phyloP scores from a whole-genome alignment of 2,888 invertebrate genomes.

The Caradrina clavipalpis region DNA sequence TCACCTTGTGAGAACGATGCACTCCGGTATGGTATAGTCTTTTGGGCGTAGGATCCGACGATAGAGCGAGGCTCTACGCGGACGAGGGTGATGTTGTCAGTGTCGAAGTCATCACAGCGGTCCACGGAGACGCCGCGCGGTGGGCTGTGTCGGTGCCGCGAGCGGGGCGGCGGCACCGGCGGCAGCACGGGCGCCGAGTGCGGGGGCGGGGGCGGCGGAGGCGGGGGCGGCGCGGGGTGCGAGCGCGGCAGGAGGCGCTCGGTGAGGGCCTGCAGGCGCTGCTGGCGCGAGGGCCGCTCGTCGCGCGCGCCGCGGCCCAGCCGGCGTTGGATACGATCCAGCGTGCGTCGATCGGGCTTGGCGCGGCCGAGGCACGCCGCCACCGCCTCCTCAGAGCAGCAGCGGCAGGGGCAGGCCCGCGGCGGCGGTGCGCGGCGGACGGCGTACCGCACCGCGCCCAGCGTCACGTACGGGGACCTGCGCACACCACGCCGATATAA shows the following conservation, averaged over 20 bases:
- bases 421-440: constrained; percentile 92
- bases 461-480: constrained; percentile 92
- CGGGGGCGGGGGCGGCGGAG: constrained; percentile 84
- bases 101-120: constrained; percentile 86
- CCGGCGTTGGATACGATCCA: constrained; percentile 96
- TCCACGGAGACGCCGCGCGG: constrained; percentile 87
- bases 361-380: constrained; percentile 89
- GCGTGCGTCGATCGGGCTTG: constrained; percentile 92
- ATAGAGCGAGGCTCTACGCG: constrained; percentile 92
- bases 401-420: constrained; percentile 90
- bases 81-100: constrained; percentile 88
- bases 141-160: constrained; percentile 88
- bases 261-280: constrained; percentile 95
- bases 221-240: constrained; percentile 76
- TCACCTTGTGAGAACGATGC: constrained; percentile 97
- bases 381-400: constrained; percentile 90
- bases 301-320: constrained; percentile 91
- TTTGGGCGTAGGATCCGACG: constrained; percentile 92
- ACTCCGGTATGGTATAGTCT: constrained; percentile 94
- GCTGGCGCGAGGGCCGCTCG: constrained; percentile 90
- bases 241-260: constrained; percentile 93
- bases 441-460: constrained; percentile 94
- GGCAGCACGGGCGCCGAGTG: constrained; percentile 90
- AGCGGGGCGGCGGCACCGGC: constrained; percentile 90
- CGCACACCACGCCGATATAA: constrained; percentile 78